phyloP scores from a whole-genome alignment of 2,888 invertebrate species.

The Griposia aprilina region DNA sequence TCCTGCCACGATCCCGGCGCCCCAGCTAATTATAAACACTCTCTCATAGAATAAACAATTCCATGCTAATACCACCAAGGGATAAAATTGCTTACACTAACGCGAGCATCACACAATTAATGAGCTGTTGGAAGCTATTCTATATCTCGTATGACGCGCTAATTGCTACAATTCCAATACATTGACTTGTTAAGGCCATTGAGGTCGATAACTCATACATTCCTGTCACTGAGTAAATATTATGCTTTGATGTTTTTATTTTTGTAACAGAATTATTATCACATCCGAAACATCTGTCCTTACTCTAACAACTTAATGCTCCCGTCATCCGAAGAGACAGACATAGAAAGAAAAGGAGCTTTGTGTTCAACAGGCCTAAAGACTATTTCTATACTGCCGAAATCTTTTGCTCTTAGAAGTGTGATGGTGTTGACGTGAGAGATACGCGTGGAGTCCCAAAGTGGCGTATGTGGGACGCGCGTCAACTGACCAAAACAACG shows the following conservation, averaged over 20 bases:
- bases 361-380: conserved; percentile 45
- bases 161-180: conserved; percentile 73
- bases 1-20: conserved; percentile 86
- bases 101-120: conserved; percentile 70
- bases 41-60: conserved; percentile 79
- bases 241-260: conserved; percentile 39
- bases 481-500: conserved; percentile 86
- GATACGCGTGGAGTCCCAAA: conserved; percentile 73
- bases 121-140: conserved; percentile 73
- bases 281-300: conserved; percentile 49
- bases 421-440: conserved; percentile 71
- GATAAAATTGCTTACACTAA: conserved; percentile 77
- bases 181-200: conserved; percentile 70
- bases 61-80: conserved; percentile 79
- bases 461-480: conserved; percentile 82
- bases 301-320: conserved; percentile 36
- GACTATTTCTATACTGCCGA: conserved; percentile 55
- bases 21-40: conserved; percentile 84
- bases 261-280: conserved; percentile 42
- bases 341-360: conserved; percentile 53
- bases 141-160: conserved; percentile 74
- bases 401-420: conserved; percentile 56
- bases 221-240: conserved; percentile 50
- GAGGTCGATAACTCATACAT: conserved; percentile 69
- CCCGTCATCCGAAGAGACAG: conserved; percentile 36